Conservation (phyloP, 2,888 invertebrate genomes). For the Melieria omissa region DNA sequence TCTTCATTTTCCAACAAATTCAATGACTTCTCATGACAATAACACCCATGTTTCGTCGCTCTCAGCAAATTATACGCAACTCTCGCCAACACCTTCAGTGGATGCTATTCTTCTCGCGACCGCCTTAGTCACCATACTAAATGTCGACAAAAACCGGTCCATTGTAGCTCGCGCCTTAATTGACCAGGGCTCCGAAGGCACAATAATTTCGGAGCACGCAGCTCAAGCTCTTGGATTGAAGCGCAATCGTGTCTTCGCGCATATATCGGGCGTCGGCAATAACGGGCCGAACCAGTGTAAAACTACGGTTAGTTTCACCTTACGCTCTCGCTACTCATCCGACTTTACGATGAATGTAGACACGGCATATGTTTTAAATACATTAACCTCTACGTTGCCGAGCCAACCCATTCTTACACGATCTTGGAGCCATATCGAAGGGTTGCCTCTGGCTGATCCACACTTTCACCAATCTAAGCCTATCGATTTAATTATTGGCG, state of each 20-base stretch:
- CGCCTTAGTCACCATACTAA: constrained; percentile 1
- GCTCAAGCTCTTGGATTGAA: constrained; percentile 19
- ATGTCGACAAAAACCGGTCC: constrained; percentile 14
- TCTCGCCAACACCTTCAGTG: not conserved
- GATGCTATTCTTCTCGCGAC: constrained; percentile 21
- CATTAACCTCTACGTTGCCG: no score
- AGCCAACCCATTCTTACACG: no score
- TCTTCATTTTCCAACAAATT: constrained; percentile 11
- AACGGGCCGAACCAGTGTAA: constrained; percentile 2
- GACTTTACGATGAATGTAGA: no score
- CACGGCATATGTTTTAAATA: no score
- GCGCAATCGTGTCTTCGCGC: constrained; percentile 11
- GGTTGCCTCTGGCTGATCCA: not conserved
- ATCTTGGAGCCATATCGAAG: not conserved
- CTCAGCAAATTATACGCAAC: constrained; percentile 1
- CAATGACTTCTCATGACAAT: not conserved
- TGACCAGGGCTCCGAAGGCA: constrained; percentile 30
- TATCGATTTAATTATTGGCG: constrained; percentile 7
- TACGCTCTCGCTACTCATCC: constrained; percentile 1
- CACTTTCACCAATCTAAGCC: not conserved
- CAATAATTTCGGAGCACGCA: constrained; percentile 25
- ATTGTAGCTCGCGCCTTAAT: constrained; percentile 18
- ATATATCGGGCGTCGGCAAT: constrained; percentile 26
- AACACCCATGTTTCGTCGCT: not conserved
- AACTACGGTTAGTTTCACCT: constrained; percentile 13